These are phyloP conservation scores for Porites lutea DNA, from an alignment of 64 coral and sea anemone genomes.

Conservation along the genomic window DNA sequence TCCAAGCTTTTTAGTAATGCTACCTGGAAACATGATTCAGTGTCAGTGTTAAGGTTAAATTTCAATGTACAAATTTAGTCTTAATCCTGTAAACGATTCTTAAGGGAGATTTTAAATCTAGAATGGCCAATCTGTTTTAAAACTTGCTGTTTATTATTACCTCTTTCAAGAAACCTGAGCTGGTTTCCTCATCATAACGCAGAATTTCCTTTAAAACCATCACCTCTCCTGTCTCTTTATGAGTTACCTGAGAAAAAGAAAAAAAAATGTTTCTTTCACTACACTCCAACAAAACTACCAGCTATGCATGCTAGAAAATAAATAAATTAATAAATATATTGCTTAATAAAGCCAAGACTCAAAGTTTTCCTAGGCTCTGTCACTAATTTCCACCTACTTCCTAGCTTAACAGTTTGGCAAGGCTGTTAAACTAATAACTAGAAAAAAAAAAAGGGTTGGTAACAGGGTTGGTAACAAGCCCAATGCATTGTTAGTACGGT, in stretches of 20 bases:
- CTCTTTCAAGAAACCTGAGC: conserved; percentile 88
- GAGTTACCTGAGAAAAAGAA: conserved; percentile 71
- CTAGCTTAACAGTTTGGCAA: too few species aligned
- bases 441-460: too few species aligned
- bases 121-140: too few species aligned
- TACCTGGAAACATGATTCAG: conserved; percentile 55
- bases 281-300: too few species aligned
- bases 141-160: not conserved
- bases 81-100: not conserved
- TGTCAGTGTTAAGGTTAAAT: not conserved
- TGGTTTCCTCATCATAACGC: conserved; percentile 74
- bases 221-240: conserved; percentile 85
- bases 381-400: too few species aligned
- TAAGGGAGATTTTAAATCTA: too few species aligned
- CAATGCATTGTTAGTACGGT: not conserved
- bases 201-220: conserved; percentile 98
- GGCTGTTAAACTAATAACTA: too few species aligned
- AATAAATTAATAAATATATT: too few species aligned
- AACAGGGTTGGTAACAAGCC: too few species aligned
- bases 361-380: too few species aligned
- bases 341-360: too few species aligned
- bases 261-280: not conserved
- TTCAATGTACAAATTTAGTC: not conserved
- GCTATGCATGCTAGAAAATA: too few species aligned
- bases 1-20: conserved; percentile 90